Evolutionary conservation across 92 coral and sea anemone species (phyloP).

Genomic region (Parazoanthus atlanticus): DNA sequence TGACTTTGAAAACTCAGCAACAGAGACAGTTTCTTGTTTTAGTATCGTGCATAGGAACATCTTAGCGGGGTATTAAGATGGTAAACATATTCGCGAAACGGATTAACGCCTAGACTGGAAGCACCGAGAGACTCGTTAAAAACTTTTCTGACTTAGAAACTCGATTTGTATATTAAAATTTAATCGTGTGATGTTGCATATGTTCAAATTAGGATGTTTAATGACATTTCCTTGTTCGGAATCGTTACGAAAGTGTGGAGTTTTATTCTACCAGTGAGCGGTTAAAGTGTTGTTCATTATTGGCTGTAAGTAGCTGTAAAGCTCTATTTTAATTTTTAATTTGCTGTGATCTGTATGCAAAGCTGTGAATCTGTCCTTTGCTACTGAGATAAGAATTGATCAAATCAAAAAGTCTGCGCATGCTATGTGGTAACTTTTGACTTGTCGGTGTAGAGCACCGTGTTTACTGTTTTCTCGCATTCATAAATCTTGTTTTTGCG

Average conservation of each 20-base stretch:
- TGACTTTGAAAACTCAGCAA: constrained; percentile 12
- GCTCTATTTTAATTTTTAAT: constrained; percentile 37
- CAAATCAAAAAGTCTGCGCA: background rate
- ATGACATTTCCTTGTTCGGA: background rate
- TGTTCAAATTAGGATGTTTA: background rate
- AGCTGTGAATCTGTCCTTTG: background rate
- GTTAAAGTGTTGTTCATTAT: constrained; percentile 14
- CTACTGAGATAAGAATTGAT: background rate
- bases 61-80: constrained; percentile 36
- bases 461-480: background rate
- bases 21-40: constrained; percentile 5
- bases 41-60: constrained; percentile 14
- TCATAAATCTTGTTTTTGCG: constrained; percentile 10
- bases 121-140: background rate
- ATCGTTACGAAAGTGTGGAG: background rate
- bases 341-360: constrained; percentile 17
- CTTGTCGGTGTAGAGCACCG: background rate
- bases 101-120: background rate
- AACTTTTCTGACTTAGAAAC: background rate
- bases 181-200: background rate
- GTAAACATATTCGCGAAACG: constrained; percentile 12
- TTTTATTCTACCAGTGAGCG: background rate
- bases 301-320: constrained; percentile 26
- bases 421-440: background rate
- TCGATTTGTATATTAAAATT: background rate